Percentiles rank a stretch among this genome's conserved stretches.
These are phyloP conservation scores for Cheiracanthium punctorium DNA, from an alignment of 2,888 invertebrate genomes.

Conservation along the genomic window DNA sequence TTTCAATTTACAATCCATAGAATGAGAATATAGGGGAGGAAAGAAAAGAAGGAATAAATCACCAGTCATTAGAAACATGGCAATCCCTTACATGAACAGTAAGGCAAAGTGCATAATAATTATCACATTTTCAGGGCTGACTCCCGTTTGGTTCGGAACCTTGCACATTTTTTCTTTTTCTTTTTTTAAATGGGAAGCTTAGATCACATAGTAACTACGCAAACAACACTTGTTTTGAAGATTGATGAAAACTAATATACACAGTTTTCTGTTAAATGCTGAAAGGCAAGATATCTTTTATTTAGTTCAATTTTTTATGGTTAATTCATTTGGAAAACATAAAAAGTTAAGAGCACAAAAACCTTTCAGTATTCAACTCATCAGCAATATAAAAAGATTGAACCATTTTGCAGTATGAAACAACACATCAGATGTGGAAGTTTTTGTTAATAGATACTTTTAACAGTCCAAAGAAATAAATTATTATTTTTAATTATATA, in stretches of 20 bases:
- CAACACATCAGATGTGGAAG: no score
- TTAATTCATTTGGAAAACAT: not conserved
- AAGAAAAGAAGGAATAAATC: not conserved
- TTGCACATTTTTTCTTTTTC: no score
- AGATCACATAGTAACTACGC: slow-evolving; percentile 27
- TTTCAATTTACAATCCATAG: slow-evolving; percentile 21
- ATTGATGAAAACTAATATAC: slow-evolving; percentile 1
- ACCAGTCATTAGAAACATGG: slow-evolving; percentile 42
- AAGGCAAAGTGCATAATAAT: slow-evolving; percentile 49
- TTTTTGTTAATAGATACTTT: no score
- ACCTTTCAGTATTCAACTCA: not conserved
- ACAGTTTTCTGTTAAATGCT: not conserved
- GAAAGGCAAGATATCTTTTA: not conserved
- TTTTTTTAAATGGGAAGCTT: slow-evolving; percentile 22
- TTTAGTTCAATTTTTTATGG: no score
- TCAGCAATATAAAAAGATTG: no score
- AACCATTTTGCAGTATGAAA: no score
- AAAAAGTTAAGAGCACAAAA: not conserved
- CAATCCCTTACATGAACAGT: slow-evolving; percentile 42
- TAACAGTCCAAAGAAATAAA: no score
- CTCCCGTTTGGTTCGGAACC: slow-evolving; percentile 40
- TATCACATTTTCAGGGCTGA: slow-evolving; percentile 58
- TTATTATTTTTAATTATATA: no score
- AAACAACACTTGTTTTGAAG: slow-evolving; percentile 9
- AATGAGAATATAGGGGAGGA: not conserved